A percentile compares a stretch with the other conserved stretches of the same genome.
These are phyloP conservation scores for Agrotis ipsilon DNA, from an alignment of 2,888 invertebrate species.

Conservation along the genomic window DNA sequence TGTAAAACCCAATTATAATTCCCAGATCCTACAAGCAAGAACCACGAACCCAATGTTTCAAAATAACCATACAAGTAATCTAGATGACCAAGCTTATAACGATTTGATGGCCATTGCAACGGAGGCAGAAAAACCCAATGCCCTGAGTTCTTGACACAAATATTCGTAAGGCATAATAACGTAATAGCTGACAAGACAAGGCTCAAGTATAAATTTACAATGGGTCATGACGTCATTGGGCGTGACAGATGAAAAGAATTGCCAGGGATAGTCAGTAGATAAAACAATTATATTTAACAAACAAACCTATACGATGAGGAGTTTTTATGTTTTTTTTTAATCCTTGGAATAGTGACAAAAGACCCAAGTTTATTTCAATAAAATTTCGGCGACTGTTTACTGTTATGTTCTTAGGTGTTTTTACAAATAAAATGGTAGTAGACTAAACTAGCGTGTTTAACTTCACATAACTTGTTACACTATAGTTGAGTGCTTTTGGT, in stretches of 20 bases:
- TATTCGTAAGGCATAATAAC: constrained; percentile 60
- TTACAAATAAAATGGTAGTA: no score
- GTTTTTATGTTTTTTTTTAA: constrained; percentile 1
- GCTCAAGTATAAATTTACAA: constrained; percentile 67
- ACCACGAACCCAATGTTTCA: constrained; percentile 53
- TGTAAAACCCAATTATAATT: constrained; percentile 34
- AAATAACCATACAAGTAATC: constrained; percentile 17
- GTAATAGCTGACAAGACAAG: constrained; percentile 69
- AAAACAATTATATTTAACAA: constrained; percentile 59
- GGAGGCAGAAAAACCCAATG: constrained; percentile 60
- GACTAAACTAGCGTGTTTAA: no score
- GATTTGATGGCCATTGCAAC: constrained; percentile 43
- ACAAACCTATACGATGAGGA: constrained; percentile 32
- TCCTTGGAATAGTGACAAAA: constrained; percentile 4
- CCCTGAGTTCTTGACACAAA: constrained; percentile 68
- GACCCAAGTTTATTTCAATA: background rate
- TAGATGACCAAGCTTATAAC: constrained; percentile 42
- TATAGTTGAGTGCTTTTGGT: no score
- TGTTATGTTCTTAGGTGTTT: no score
- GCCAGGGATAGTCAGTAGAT: constrained; percentile 63
- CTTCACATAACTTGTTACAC: no score
- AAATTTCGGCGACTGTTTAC: no score
- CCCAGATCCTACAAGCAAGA: constrained; percentile 9
- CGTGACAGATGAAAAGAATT: constrained; percentile 83
- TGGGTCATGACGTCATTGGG: constrained; percentile 69